Conservation (phyloP, 92 coral and sea anemone species). For the Anthopleura xanthogrammica region DNA sequence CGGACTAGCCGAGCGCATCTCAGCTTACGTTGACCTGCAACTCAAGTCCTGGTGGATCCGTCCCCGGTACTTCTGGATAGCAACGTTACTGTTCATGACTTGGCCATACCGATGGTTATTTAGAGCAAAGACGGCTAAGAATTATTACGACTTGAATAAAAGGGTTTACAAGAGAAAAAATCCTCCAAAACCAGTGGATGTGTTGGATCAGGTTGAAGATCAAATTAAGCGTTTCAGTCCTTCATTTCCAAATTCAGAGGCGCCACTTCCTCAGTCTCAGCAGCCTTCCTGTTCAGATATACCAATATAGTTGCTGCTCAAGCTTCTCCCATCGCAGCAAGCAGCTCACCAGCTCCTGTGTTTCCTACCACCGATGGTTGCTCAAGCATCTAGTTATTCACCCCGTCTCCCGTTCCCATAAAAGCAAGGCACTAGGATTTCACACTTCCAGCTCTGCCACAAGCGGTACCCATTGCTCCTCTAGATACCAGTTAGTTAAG, state of each 20-base stretch:
- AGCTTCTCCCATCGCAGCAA: not conserved
- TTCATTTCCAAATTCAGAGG: slow-evolving; percentile 19
- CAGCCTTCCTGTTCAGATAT: not conserved
- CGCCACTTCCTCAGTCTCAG: not conserved
- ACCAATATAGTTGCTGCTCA: not conserved
- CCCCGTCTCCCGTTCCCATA: not conserved
- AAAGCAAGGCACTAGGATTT: not conserved
- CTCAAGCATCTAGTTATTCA: not conserved
- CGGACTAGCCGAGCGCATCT: slow-evolving; percentile 64
- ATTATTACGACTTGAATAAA: slow-evolving; percentile 55
- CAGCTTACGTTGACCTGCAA: slow-evolving; percentile 55
- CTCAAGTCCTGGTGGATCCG: slow-evolving; percentile 66
- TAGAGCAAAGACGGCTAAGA: slow-evolving; percentile 70
- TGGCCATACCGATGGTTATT: slow-evolving; percentile 89
- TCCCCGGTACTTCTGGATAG: slow-evolving; percentile 55
- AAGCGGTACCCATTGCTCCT: not conserved
- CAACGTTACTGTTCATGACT: slow-evolving; percentile 57
- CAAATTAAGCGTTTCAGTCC: not conserved
- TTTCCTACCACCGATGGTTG: not conserved
- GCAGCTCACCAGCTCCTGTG: no score
- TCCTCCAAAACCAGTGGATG: slow-evolving; percentile 61
- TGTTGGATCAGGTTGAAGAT: slow-evolving; percentile 54
- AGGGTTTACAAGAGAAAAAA: slow-evolving; percentile 63
- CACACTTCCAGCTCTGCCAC: not conserved
- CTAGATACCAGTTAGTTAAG: not conserved